These are phyloP conservation scores for Taeniopygia guttata DNA, from an alignment of 2,797 vertebrate genomes.

Conservation along the genomic window DNA sequence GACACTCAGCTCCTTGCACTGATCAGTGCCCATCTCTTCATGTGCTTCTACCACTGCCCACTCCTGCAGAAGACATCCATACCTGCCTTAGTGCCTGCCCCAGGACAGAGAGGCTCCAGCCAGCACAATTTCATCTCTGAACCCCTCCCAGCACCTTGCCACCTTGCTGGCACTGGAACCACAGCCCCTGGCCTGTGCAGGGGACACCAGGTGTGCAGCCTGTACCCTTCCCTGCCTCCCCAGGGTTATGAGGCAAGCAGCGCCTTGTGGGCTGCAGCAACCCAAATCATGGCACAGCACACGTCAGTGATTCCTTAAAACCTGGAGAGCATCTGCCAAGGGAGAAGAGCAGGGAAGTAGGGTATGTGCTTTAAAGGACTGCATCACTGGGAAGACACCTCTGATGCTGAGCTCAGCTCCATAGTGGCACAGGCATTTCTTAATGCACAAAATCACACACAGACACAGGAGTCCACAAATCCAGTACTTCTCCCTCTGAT, in stretches of 20 bases:
- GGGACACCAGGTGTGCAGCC: accelerated
- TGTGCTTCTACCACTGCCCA: background rate
- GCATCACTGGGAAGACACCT: background rate
- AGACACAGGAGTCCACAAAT: background rate
- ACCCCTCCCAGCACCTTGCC: background rate
- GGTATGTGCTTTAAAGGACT: background rate
- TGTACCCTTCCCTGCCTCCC: accelerated
- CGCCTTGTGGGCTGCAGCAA: background rate
- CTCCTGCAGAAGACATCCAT: background rate
- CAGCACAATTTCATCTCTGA: background rate
- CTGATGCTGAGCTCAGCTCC: background rate
- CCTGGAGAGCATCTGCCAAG: background rate
- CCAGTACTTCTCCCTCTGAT: background rate
- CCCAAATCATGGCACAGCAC: background rate
- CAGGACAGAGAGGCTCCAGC: background rate
- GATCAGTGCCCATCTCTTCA: background rate
- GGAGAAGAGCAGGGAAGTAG: background rate
- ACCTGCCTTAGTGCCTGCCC: background rate
- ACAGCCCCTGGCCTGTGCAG: accelerated
- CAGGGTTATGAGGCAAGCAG: background rate
- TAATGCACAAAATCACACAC: background rate
- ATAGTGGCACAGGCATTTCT: background rate
- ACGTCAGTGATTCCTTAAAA: background rate
- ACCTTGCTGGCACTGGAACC: background rate
- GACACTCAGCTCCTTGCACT: background rate